These are phyloP conservation scores for Episyrphus balteatus DNA, from an alignment of 1,140 invertebrate species.

Conservation along the genomic window DNA sequence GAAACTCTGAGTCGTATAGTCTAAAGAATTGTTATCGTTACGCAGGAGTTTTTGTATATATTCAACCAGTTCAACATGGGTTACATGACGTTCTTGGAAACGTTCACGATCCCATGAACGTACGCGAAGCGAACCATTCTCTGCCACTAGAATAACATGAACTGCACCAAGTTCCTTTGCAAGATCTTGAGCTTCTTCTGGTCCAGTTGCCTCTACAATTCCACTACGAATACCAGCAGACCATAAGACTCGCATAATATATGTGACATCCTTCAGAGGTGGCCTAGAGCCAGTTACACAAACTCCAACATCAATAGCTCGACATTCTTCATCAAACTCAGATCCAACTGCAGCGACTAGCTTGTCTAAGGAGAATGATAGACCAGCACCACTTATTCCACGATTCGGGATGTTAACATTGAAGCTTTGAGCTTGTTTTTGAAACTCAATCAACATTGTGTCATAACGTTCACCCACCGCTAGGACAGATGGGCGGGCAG, in stretches of 20 bases:
- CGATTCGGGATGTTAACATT: slow-evolving; percentile 26
- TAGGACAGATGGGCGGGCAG: slow-evolving; percentile 24
- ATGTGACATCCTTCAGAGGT: slow-evolving; percentile 51
- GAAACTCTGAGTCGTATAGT: slow-evolving; percentile 14
- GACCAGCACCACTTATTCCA: slow-evolving; percentile 51
- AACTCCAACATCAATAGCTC: slow-evolving; percentile 51
- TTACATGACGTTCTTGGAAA: slow-evolving; percentile 52
- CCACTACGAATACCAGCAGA: slow-evolving; percentile 35
- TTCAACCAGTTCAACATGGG: slow-evolving; percentile 44
- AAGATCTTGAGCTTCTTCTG: slow-evolving; percentile 56
- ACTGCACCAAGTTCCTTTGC: slow-evolving; percentile 50
- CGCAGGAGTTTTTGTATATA: slow-evolving; percentile 42
- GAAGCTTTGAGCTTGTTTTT: slow-evolving; percentile 28
- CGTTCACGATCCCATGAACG: slow-evolving; percentile 48
- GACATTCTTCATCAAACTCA: slow-evolving; percentile 31
- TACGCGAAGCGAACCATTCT: slow-evolving; percentile 48
- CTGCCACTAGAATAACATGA: slow-evolving; percentile 56
- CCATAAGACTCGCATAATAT: slow-evolving; percentile 39
- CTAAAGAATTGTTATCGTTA: slow-evolving; percentile 9
- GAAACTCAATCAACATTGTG: slow-evolving; percentile 37
- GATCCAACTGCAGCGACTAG: slow-evolving; percentile 45
- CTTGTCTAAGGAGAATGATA: slow-evolving; percentile 63
- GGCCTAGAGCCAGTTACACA: slow-evolving; percentile 46
- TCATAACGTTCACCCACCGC: slow-evolving; percentile 42
- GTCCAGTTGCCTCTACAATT: slow-evolving; percentile 29